These are phyloP conservation scores for Euphydryas editha DNA, from an alignment of 2,888 invertebrate species.

Conservation along the genomic window DNA sequence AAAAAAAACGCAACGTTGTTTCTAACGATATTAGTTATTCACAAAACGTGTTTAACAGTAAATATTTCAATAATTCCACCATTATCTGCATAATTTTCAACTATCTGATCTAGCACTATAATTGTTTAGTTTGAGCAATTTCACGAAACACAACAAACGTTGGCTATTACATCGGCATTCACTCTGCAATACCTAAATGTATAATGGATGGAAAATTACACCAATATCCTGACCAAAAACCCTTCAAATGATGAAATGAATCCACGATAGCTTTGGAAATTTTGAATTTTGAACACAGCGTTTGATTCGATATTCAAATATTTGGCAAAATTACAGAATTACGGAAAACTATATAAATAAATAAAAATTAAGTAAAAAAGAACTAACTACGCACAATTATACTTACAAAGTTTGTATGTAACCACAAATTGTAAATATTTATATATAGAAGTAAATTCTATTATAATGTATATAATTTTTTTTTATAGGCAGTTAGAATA, in stretches of 20 bases:
- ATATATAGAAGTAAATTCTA: too few species aligned
- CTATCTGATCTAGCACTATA: slow-evolving; percentile 11
- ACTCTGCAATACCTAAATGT: not conserved
- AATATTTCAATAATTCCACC: not conserved
- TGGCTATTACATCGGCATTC: slow-evolving; percentile 18
- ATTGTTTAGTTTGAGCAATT: slow-evolving; percentile 21
- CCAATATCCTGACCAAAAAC: slow-evolving; percentile 7
- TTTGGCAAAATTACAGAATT: too few species aligned
- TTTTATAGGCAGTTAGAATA: too few species aligned
- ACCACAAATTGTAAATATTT: too few species aligned
- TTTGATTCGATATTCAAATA: too few species aligned
- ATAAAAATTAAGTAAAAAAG: too few species aligned
- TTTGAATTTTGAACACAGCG: not conserved
- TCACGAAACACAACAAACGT: slow-evolving; percentile 8
- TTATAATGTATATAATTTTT: too few species aligned
- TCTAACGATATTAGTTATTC: too few species aligned
- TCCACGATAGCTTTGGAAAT: not conserved
- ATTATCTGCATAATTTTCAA: not conserved
- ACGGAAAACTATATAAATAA: too few species aligned
- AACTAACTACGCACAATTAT: too few species aligned
- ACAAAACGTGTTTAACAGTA: not conserved
- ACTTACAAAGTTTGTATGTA: too few species aligned
- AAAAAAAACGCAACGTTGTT: too few species aligned
- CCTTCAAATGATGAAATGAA: not conserved
- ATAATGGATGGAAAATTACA: slow-evolving; percentile 1